Base-by-base conservation (phyloP, 2,888 invertebrate genomes). In the Operophtera brumata region DNA sequence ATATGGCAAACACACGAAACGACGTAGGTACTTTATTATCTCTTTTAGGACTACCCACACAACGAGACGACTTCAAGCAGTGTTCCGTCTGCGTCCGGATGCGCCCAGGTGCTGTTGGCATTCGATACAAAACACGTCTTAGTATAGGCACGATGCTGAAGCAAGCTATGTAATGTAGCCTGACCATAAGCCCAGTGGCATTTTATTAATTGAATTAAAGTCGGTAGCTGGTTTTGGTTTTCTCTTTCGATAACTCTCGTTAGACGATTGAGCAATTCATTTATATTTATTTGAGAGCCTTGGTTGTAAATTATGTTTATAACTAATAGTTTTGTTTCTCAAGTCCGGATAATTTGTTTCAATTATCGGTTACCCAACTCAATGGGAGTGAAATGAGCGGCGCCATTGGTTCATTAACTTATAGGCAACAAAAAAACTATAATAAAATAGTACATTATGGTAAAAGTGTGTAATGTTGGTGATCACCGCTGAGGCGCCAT, bases 231-330 rank as follows among this genome's bases (percentile, higher is more conserved):
- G 47, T 36, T 44, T 48, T 30, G 43, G 56, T 60, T 64, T 62
- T 60, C 64, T 62, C 60, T 62, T 60, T 64, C 53, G 48, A 61
- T 64, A 56, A 54, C 45, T 59, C 57, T 57, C 49, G 59, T 61
- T 51, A 59, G 47, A 39, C 49, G 50, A 62, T 64, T 62, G 59
- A 59, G 59, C 52, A 57, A 62, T 64, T 55, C 49, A 30, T 54
- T 34, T 62, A 56, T 57, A 60, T 57, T 58, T 57, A 59, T 56
- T 39, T n/a, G 47, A 44, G 48, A 34, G 45, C 49, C 39, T 35
- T 50, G 41, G 26, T 52, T 37, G 34, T 52, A 52, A 53, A 43
- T 50, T 41, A 36, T 49, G 36, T 52, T 52, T 57, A 51, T 25
- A 36, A 44, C 47, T 52, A 47, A 56, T 56, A 54, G 54, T 40